Percentiles rank a stretch among this genome's conserved stretches.
Conservation (phyloP, 2,113 vertebrate species). For the Cynopterus brachyotis region DNA sequence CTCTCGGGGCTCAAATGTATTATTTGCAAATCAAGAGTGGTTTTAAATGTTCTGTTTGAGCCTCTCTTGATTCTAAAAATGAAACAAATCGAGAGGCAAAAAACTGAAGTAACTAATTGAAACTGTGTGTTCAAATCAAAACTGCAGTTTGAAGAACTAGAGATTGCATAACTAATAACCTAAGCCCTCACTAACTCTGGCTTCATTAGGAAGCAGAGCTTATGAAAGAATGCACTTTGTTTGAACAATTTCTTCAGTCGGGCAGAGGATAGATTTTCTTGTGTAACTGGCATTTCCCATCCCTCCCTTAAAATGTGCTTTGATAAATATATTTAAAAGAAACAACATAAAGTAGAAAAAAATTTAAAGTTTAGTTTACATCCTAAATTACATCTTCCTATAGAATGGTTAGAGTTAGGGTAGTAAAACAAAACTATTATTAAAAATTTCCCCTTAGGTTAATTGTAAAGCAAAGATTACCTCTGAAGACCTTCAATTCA, state of each 20-base stretch:
- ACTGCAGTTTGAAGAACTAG: conserved; percentile 63
- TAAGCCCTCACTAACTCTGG: conserved; percentile 69
- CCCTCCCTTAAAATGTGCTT: conserved; percentile 54
- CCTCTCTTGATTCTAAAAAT: conserved; percentile 57
- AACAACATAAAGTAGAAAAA: conserved; percentile 3
- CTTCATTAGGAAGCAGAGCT: conserved; percentile 62
- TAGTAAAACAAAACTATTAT: neutral
- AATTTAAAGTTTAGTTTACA: neutral
- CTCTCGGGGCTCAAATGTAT: neutral
- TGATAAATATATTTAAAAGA: conserved; percentile 57
- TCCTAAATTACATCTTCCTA: neutral
- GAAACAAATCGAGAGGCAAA: conserved; percentile 21
- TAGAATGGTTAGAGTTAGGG: neutral
- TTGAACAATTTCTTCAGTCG: conserved; percentile 70
- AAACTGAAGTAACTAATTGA: conserved; percentile 66
- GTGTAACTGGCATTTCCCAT: conserved; percentile 49
- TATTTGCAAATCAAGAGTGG: neutral
- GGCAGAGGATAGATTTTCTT: conserved; percentile 68
- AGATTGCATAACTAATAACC: conserved; percentile 67
- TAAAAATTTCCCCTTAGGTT: neutral
- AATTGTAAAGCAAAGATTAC: neutral
- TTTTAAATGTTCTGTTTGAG: neutral
- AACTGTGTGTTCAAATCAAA: conserved; percentile 67
- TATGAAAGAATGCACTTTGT: conserved; percentile 65
- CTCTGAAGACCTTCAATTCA: neutral